Evolutionary conservation across 2,113 vertebrate genomes (phyloP).

Genomic region (Isichthys henryi): DNA sequence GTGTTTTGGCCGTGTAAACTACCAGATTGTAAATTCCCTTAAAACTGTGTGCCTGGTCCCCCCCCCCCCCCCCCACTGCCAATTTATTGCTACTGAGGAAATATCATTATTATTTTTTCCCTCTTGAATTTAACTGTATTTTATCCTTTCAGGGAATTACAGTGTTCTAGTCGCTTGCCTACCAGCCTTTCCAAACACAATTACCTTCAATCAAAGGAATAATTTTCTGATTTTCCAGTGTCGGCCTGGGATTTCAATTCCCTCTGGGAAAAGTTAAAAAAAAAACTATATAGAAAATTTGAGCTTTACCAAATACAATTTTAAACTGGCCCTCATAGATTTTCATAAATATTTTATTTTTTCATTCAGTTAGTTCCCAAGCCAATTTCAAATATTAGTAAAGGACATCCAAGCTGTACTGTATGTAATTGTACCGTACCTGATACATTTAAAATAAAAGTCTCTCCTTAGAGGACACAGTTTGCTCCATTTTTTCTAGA

Average conservation of each 20-base stretch:
- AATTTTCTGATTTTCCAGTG: neutral
- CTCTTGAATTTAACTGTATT: neutral
- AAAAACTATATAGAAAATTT: neutral
- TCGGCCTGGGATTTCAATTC: neutral
- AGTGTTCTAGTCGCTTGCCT: neutral
- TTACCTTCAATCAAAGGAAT: neutral
- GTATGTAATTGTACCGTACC: neutral
- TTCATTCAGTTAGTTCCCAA: neutral
- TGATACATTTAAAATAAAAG: neutral
- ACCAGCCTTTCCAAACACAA: neutral
- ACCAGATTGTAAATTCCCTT: neutral
- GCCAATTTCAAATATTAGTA: neutral
- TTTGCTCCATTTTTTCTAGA: neutral
- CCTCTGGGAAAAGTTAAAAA: neutral
- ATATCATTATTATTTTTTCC: neutral
- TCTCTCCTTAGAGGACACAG: neutral
- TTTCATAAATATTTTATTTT: neutral
- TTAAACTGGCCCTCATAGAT: neutral
- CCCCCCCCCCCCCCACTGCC: neutral
- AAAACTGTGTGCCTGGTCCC: neutral
- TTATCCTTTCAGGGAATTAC: neutral
- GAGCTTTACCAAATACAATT: neutral
- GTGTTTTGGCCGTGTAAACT: neutral
- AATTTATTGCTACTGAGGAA: conserved; percentile 5
- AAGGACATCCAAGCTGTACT: neutral